phyloP scores from a whole-genome alignment of 2,113 vertebrate genomes.

The Dipodomys ordii region DNA sequence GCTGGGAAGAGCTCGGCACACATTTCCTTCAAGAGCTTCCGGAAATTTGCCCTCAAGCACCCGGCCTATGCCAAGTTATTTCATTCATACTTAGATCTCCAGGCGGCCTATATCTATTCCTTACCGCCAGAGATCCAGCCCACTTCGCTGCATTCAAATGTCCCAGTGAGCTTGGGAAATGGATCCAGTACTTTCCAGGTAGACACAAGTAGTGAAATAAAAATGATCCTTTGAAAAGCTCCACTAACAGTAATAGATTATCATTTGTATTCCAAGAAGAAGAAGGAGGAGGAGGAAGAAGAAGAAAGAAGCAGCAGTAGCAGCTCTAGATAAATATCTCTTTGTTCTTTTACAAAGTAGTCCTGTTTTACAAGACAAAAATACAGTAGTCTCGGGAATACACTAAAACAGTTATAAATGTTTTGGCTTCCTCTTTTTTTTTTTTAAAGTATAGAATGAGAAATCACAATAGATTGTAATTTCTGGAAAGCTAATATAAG shows the following conservation, averaged over 20 bases:
- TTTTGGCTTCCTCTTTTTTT: background rate
- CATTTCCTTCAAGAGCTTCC: constrained; percentile 93
- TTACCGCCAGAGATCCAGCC: constrained; percentile 80
- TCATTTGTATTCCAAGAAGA: constrained; percentile 1
- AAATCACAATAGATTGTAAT: constrained; percentile 37
- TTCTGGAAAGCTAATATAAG: constrained; percentile 34
- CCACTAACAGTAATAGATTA: constrained; percentile 22
- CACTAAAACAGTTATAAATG: background rate
- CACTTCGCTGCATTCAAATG: constrained; percentile 64
- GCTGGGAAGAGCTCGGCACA: constrained; percentile 88
- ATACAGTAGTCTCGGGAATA: background rate
- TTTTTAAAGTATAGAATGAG: constrained; percentile 40
- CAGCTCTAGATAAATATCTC: background rate
- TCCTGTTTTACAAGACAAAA: constrained; percentile 24
- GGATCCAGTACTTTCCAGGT: constrained; percentile 87
- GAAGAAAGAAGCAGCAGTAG: too few species aligned
- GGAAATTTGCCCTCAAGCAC: constrained; percentile 91
- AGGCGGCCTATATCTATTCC: constrained; percentile 88
- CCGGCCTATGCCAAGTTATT: constrained; percentile 95
- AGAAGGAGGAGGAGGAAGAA: too few species aligned
- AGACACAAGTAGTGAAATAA: constrained; percentile 92
- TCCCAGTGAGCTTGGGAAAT: constrained; percentile 71
- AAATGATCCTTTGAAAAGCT: constrained; percentile 41
- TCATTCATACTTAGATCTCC: constrained; percentile 94
- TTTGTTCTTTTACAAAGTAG: constrained; percentile 27